A percentile compares a stretch with the other conserved stretches of the same genome.
Conservation (phyloP, 1,140 invertebrate species). For the Macrotrachela quadricornifera region DNA sequence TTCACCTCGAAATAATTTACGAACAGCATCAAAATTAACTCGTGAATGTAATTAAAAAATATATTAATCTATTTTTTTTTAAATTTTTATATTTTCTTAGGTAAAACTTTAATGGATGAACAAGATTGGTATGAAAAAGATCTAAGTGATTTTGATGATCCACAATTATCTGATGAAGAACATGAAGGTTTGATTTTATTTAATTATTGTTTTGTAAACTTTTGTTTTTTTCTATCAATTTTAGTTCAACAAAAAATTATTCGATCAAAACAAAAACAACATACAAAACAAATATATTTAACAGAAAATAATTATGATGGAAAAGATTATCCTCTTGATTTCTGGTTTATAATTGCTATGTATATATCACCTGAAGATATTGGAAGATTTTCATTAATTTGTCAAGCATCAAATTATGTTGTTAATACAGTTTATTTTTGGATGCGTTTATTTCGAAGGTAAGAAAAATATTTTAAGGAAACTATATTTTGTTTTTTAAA, state of each 20-base stretch:
- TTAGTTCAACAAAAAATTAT: conserved; percentile 14
- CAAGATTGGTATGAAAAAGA: conserved; percentile 38
- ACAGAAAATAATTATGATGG: conserved; percentile 22
- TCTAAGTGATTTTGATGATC: conserved; percentile 33
- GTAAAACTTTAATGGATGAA: conserved; percentile 13
- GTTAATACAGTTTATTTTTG: conserved; percentile 45
- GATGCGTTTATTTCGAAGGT: conserved; percentile 42
- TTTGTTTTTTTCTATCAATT: no score
- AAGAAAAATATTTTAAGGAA: conserved; percentile 12
- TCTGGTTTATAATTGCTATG: conserved; percentile 46
- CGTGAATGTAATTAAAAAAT: no score
- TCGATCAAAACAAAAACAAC: conserved; percentile 12
- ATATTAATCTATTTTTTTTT: no score
- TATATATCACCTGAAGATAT: conserved; percentile 48
- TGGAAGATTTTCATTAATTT: conserved; percentile 43
- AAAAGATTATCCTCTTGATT: conserved; percentile 42
- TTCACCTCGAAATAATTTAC: no score
- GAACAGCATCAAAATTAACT: no score
- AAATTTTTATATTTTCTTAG: no score
- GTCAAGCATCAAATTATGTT: conserved; percentile 39
- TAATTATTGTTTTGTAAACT: no score
- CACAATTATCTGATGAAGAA: conserved; percentile 19
- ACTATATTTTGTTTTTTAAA: no score
- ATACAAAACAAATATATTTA: conserved; percentile 8
- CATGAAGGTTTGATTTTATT: background rate